phyloP scores from a whole-genome alignment of 2,113 vertebrate species.

The Vimba vimba region DNA sequence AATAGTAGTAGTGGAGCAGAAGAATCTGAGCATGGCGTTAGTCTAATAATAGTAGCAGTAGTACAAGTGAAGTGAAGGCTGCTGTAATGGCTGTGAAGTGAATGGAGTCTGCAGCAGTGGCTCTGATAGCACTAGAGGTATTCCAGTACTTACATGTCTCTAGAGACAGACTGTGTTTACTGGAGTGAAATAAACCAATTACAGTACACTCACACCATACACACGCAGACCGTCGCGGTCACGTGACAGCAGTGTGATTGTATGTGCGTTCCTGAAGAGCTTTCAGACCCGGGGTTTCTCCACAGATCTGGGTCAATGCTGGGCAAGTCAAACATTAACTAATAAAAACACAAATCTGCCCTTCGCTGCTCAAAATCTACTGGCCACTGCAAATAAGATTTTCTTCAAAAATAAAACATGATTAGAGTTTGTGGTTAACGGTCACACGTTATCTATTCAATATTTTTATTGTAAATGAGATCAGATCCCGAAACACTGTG shows the following conservation, averaged over 20 bases:
- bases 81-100: neutral
- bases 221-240: constrained; percentile 18
- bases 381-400: neutral
- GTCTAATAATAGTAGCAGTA: neutral
- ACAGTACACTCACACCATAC: constrained; percentile 16
- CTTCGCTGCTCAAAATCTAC: neutral
- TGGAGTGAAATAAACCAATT: constrained; percentile 46
- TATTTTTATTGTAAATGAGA: neutral
- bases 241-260: constrained; percentile 10
- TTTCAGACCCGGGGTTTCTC: constrained; percentile 15
- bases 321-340: constrained; percentile 37
- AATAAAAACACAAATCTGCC: constrained; percentile 12
- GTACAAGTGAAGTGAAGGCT: neutral
- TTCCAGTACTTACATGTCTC: constrained; percentile 38
- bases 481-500: neutral
- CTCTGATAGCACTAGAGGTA: neutral
- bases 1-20: neutral
- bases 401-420: neutral
- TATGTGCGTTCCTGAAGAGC: constrained; percentile 35
- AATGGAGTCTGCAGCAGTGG: neutral
- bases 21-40: neutral
- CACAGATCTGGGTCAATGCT: constrained; percentile 45
- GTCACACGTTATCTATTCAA: neutral
- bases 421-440: neutral
- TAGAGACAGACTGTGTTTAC: constrained; percentile 35